These are phyloP conservation scores for Spilogale gracilis DNA, from an alignment of 2,113 vertebrate genomes.

Conservation along the genomic window DNA sequence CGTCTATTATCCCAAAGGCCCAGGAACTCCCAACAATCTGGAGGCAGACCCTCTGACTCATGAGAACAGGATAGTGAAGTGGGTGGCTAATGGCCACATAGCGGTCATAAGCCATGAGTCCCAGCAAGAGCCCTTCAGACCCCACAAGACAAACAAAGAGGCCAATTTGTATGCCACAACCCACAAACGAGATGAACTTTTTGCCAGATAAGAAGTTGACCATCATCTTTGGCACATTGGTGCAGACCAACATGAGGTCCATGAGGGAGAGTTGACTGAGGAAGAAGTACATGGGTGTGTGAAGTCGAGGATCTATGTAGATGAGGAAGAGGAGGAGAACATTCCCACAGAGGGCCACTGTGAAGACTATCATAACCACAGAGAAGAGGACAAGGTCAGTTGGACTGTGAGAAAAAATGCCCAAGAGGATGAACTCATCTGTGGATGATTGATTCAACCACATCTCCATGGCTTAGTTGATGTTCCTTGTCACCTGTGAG, in stretches of 20 bases:
- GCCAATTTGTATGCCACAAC: slow-evolving; percentile 72
- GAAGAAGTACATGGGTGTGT: slow-evolving; percentile 78
- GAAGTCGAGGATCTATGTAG: slow-evolving; percentile 47
- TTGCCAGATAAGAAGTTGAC: slow-evolving; percentile 69
- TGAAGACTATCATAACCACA: slow-evolving; percentile 45
- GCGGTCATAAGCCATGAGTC: slow-evolving; percentile 76
- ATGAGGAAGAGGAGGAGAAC: slow-evolving; percentile 73
- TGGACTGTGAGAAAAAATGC: slow-evolving; percentile 58
- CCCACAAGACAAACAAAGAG: slow-evolving; percentile 66
- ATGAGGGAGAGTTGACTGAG: slow-evolving; percentile 80
- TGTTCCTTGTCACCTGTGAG: slow-evolving; percentile 19
- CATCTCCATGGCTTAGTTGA: not conserved
- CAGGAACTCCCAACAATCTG: slow-evolving; percentile 63
- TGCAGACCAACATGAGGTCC: slow-evolving; percentile 74
- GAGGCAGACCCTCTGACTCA: slow-evolving; percentile 68
- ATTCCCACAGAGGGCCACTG: slow-evolving; percentile 60
- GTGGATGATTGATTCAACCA: slow-evolving; percentile 47
- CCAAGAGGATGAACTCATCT: slow-evolving; percentile 65
- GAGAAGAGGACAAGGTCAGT: slow-evolving; percentile 58
- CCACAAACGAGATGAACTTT: slow-evolving; percentile 71
- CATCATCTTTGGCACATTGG: slow-evolving; percentile 67
- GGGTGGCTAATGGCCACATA: slow-evolving; percentile 75
- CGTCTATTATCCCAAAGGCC: slow-evolving; percentile 70
- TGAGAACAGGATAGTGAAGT: slow-evolving; percentile 71
- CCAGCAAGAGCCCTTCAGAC: slow-evolving; percentile 77